phyloP scores from a whole-genome alignment of 2,888 invertebrate species.

The Saturnia japonica region DNA sequence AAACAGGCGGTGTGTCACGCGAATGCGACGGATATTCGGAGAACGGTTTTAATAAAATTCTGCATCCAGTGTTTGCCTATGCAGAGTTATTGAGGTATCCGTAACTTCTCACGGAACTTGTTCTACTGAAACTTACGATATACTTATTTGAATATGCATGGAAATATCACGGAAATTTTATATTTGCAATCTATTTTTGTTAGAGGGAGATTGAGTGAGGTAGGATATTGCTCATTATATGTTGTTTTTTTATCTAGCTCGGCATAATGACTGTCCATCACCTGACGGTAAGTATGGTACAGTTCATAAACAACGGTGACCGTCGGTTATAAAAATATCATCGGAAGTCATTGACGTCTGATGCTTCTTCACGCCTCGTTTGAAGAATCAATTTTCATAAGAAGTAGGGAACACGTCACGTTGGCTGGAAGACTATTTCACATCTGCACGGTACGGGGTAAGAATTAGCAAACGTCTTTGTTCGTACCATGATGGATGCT shows the following conservation, averaged over 20 bases:
- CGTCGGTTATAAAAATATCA: too few species aligned
- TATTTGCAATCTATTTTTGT: not conserved
- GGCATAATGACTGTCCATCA: too few species aligned
- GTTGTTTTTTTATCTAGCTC: not conserved
- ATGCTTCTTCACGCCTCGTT: too few species aligned
- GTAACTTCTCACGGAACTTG: constrained; percentile 13
- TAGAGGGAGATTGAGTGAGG: not conserved
- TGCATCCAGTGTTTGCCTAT: constrained; percentile 33
- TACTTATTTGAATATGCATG: not conserved
- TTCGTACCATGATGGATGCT: too few species aligned
- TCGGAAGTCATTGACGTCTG: too few species aligned
- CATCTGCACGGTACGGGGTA: too few species aligned
- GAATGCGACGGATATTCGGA: constrained; percentile 31
- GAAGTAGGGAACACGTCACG: too few species aligned
- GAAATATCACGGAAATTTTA: not conserved
- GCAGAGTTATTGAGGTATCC: constrained; percentile 33
- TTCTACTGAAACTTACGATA: not conserved
- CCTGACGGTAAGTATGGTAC: too few species aligned
- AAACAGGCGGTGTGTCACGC: not conserved
- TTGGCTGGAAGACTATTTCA: too few species aligned
- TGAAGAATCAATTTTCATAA: too few species aligned
- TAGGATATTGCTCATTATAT: not conserved
- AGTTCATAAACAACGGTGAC: too few species aligned
- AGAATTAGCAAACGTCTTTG: too few species aligned
- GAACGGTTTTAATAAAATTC: constrained; percentile 49